A percentile compares a stretch with the other conserved stretches of the same genome.
phyloP scores from a whole-genome alignment of 2,888 invertebrate species.

The Chloroclysta siterata region DNA sequence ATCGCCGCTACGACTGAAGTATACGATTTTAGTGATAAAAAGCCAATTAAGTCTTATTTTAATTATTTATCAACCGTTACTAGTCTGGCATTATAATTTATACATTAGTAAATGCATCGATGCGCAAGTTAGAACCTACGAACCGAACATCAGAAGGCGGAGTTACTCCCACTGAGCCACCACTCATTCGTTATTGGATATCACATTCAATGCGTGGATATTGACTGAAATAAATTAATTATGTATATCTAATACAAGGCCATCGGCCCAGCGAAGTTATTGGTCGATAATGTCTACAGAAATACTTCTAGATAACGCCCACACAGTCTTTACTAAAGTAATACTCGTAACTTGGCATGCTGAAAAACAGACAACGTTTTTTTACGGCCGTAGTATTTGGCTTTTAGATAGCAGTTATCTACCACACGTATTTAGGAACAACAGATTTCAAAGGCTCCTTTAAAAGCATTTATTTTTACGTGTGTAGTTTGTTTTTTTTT shows the following conservation, averaged over 20 bases:
- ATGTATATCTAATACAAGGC: slow-evolving; percentile 15
- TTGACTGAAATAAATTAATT: slow-evolving; percentile 19
- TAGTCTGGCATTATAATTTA: no score
- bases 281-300: slow-evolving; percentile 18
- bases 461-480: no score
- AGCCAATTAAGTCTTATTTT: no score
- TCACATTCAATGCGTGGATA: background rate
- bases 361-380: background rate
- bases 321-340: slow-evolving; percentile 31
- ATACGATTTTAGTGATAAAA: no score
- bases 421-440: no score
- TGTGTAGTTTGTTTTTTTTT: no score
- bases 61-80: no score
- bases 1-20: no score
- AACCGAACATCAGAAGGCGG: background rate
- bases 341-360: background rate
- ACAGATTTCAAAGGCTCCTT: no score
- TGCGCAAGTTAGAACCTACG: background rate
- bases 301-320: slow-evolving; percentile 29
- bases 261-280: slow-evolving; percentile 26
- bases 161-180: background rate
- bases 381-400: background rate
- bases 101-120: no score
- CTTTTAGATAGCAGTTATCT: no score
- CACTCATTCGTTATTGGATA: background rate